Evolutionary conservation across 2,797 vertebrate species (phyloP), one percentile per base, ranked within the genome.

Genomic region (Sebastes cheni): DNA sequence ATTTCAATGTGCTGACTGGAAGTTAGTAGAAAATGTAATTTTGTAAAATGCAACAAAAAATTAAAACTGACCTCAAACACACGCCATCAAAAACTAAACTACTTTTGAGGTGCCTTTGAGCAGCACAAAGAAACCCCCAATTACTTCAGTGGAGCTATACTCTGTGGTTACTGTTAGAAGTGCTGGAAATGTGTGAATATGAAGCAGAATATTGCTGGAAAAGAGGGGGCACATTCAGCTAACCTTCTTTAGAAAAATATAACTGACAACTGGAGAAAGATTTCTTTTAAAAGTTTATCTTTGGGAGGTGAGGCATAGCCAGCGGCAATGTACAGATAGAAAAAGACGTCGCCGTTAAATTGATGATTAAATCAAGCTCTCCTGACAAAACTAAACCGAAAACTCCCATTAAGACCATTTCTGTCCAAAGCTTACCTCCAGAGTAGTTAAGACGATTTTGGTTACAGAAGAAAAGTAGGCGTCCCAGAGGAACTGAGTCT

Each of bases 401-500:
- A 86, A 77, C 74, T 82, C 62, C 76, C 71, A 83, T 86, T 75
- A 84, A 80, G 59, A 70, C 36, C 39, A 14, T 67, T 71, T 73
- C 61, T 68, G 61, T 23, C 30, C 55, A 39, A 39, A 50, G 56
- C 93, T 93, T 80, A 96, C 96, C 95, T 97, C 96, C 88, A 96
- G 93, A 88, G 96, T 96, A 23, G 96, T 97, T 91, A 92, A 92
- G 92, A 96, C 95, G 83, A 96, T 96, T 91, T 96, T 96, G 82
- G 94, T 93, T 76, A 96, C 96, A 5, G 95, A 96, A 59, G 96
- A 97, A 87, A 96, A 96, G 91, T 96, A 97, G 83, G 96, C 95
- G 6, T 97, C 96, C 96, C 96, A 96, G 42, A 96, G 95, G 94
- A 97, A 96, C 92, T 96, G 96, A 18, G 95, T 96, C 93, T 97